Percentiles rank a stretch among this genome's conserved stretches.
Evolutionary conservation across 2,797 vertebrate species (phyloP).

Genomic region (Taeniopygia guttata): DNA sequence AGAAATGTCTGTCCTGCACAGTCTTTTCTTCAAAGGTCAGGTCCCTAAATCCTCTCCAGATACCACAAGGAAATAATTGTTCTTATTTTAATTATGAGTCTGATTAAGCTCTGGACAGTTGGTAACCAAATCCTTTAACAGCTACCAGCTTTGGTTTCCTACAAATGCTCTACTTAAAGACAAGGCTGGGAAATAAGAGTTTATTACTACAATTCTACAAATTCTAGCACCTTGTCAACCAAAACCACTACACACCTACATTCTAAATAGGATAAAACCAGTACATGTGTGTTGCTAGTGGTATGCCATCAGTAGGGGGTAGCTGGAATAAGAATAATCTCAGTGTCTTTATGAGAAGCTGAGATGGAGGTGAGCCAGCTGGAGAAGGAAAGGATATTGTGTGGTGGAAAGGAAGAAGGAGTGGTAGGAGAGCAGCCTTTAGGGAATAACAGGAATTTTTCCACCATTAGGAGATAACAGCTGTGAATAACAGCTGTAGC

Average conservation of each 20-base stretch:
- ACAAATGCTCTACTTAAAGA: not conserved
- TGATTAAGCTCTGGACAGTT: not conserved
- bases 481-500: not conserved
- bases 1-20: not conserved
- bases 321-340: not conserved
- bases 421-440: not conserved
- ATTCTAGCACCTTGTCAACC: not conserved
- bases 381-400: not conserved
- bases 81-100: not conserved
- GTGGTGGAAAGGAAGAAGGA: not conserved
- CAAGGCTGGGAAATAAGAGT: not conserved
- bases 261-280: not conserved
- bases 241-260: not conserved
- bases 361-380: not conserved
- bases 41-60: not conserved
- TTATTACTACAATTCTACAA: not conserved
- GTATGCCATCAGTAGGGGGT: not conserved
- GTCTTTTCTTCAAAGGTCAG: not conserved
- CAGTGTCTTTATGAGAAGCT: not conserved
- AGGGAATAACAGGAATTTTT: not conserved
- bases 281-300: not conserved
- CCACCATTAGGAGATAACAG: not conserved
- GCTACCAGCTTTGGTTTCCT: not conserved
- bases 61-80: constrained; percentile 9
- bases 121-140: not conserved